phyloP scores from a whole-genome alignment of 2,113 vertebrate species.

The Piprites chloris region DNA sequence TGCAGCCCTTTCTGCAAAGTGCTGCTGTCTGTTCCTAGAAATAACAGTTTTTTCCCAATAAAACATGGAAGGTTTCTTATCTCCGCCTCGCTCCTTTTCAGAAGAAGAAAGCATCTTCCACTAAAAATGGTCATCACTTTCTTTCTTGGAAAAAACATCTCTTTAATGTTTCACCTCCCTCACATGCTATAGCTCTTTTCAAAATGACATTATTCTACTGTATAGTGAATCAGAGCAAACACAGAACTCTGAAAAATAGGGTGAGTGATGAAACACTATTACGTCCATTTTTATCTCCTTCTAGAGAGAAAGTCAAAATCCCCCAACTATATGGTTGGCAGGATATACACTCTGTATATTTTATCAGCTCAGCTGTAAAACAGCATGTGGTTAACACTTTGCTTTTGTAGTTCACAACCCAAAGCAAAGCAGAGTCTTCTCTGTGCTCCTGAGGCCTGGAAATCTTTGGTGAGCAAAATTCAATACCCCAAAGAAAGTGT shows the following conservation, averaged over 20 bases:
- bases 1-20: not conserved
- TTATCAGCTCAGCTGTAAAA: not conserved
- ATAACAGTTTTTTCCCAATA: not conserved
- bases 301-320: not conserved
- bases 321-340: not conserved
- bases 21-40: not conserved
- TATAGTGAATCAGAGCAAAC: not conserved
- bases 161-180: not conserved
- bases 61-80: not conserved
- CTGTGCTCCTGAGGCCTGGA: not conserved
- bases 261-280: not conserved
- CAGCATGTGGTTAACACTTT: not conserved
- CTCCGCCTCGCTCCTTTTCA: not conserved
- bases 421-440: not conserved
- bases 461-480: conserved; percentile 26
- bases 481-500: not conserved
- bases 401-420: not conserved
- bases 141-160: not conserved
- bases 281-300: not conserved
- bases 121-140: not conserved
- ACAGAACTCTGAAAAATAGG: not conserved
- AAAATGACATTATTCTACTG: not conserved
- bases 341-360: not conserved
- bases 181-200: not conserved
- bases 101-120: not conserved